phyloP scores from a whole-genome alignment of 2,113 vertebrate genomes.

The Sula dactylatra region DNA sequence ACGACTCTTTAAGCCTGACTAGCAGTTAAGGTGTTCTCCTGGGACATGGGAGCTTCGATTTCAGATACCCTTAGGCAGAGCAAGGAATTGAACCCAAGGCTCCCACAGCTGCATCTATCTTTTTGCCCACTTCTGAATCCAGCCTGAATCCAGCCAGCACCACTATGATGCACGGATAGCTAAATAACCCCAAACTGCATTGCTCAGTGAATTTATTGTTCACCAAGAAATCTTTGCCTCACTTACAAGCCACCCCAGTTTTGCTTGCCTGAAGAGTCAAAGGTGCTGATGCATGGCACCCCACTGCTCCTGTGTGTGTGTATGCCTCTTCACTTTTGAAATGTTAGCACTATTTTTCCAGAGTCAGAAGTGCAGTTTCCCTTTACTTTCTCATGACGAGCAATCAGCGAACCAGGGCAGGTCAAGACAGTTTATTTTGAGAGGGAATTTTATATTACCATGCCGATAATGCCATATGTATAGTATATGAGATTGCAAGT shows the following conservation, averaged over 20 bases:
- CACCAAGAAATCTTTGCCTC: neutral
- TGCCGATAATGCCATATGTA: fast-evolving
- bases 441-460: neutral
- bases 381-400: neutral
- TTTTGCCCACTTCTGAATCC: neutral
- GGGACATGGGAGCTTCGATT: slow-evolving; percentile 18
- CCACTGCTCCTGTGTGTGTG: neutral
- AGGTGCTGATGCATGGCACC: neutral
- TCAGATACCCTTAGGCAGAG: slow-evolving; percentile 38
- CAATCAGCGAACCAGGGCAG: neutral
- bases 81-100: slow-evolving; percentile 23
- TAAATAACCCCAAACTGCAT: neutral
- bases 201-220: neutral
- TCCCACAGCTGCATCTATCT: neutral
- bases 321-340: neutral
- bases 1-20: slow-evolving; percentile 64
- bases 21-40: slow-evolving; percentile 34
- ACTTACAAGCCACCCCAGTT: neutral
- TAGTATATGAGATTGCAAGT: neutral
- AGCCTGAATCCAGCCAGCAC: neutral
- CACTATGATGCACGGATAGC: neutral
- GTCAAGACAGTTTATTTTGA: neutral
- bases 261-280: neutral
- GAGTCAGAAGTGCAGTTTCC: neutral
- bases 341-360: neutral